Evolutionary conservation across 2,113 vertebrate species (phyloP).

Genomic region (Nibea albiflora): DNA sequence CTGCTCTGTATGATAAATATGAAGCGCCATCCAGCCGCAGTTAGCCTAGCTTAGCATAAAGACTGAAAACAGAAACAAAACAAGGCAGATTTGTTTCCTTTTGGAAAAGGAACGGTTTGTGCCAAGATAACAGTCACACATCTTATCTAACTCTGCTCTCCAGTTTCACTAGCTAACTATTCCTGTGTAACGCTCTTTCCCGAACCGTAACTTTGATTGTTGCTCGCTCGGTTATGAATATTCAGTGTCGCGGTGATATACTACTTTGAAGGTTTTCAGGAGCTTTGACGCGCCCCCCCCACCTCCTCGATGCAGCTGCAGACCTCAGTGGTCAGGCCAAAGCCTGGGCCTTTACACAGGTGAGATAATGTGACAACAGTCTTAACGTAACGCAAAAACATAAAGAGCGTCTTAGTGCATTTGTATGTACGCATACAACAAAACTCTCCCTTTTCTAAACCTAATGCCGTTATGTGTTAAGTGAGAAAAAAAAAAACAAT

Average conservation of each 20-base stretch:
- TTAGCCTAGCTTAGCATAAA: background rate
- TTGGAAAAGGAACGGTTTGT: background rate
- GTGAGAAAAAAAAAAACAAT: background rate
- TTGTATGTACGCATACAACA: conserved; percentile 51
- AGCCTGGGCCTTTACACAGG: conserved; percentile 32
- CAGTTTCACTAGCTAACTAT: background rate
- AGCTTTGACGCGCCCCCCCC: conserved; percentile 16
- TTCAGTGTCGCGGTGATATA: background rate
- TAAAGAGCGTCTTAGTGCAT: conserved; percentile 70
- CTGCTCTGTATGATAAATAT: background rate
- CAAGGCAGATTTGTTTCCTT: background rate
- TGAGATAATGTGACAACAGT: conserved; percentile 32
- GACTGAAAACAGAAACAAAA: background rate
- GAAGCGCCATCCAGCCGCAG: background rate
- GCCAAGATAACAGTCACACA: background rate
- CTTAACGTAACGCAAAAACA: conserved; percentile 28
- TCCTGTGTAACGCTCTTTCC: background rate
- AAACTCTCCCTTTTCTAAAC: conserved; percentile 76
- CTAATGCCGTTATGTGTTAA: conserved; percentile 63
- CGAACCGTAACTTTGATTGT: background rate
- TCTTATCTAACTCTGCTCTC: background rate
- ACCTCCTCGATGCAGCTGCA: conserved; percentile 6
- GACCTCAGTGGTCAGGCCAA: conserved; percentile 1
- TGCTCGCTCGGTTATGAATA: background rate
- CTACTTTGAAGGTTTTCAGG: conserved; percentile 7